Evolutionary conservation across 2,888 invertebrate species (phyloP).

Genomic region (Dicycla oo): DNA sequence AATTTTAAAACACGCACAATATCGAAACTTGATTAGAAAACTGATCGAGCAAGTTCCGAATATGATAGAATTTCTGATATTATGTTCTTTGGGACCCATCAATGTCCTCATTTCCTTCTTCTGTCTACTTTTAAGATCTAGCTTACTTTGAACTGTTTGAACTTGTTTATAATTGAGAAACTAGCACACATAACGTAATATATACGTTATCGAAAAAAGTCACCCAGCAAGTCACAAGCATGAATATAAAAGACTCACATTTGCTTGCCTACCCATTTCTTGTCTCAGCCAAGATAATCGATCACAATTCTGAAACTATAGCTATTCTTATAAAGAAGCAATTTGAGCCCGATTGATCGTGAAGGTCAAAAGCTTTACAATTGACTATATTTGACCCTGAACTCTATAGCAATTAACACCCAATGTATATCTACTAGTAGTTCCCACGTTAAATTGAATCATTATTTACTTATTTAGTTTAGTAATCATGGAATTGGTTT

Average conservation of each 20-base stretch:
- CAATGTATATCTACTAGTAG: slow-evolving; percentile 25
- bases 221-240: not conserved
- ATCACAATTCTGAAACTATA: slow-evolving; percentile 35
- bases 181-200: slow-evolving; percentile 17
- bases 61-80: slow-evolving; percentile 24
- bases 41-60: slow-evolving; percentile 21
- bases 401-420: slow-evolving; percentile 52
- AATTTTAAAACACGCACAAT: slow-evolving; percentile 28
- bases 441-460: slow-evolving; percentile 64
- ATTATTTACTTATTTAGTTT: slow-evolving; percentile 47
- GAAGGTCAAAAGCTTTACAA: slow-evolving; percentile 56
- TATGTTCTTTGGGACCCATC: not conserved
- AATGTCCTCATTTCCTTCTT: slow-evolving; percentile 21
- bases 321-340: slow-evolving; percentile 28
- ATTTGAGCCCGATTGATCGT: slow-evolving; percentile 31
- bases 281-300: slow-evolving; percentile 28
- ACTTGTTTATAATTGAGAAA: slow-evolving; percentile 12
- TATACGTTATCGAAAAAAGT: not conserved
- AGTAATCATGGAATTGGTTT: slow-evolving; percentile 50
- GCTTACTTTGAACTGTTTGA: slow-evolving; percentile 1
- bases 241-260: slow-evolving; percentile 1
- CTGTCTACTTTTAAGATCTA: not conserved
- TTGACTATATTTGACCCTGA: slow-evolving; percentile 54
- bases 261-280: slow-evolving; percentile 12
- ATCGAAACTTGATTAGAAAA: slow-evolving; percentile 39